Evolutionary conservation across 2,888 invertebrate species (phyloP), one percentile per base, ranked within the genome.

Genomic region (Drosophila barbarae): DNA sequence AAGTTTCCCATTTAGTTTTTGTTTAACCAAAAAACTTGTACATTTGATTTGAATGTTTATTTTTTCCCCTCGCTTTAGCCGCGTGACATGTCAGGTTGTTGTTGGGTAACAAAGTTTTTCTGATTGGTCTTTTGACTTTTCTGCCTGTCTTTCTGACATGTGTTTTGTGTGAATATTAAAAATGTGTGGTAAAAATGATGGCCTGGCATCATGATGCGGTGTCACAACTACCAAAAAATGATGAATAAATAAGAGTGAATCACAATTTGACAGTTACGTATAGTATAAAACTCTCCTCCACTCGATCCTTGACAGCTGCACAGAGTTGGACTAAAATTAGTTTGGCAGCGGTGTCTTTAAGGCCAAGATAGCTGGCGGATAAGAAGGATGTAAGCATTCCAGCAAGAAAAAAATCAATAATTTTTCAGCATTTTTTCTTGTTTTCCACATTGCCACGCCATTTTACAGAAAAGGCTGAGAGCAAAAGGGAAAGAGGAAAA

Each of bases 191-290:
- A 53, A 42, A 60, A 65, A 58, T 81, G 74, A 76, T 82, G 74
- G 61, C 36, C 44, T 60, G 59, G 64, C 79, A 70, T 18, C 18
- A n/a, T 42, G 42, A 42, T 54, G 38, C 65, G 41, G 38, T 74
- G 79, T 71, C 78, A 78, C 60, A 49, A 54, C 76, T 76, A 63
- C 65, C 69, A 64, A 74, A 76, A 76, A 68, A 67, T 72, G 76
- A 72, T 77, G 73, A 71, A 83, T 77, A 77, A 80, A 80, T 85
- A 65, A 73, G 66, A 52, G 36, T 75, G 75, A 69, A 58, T 69
- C 46, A 50, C 53, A 63, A 64, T 80, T 80, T 81, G 81, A 85
- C 85, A 83, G 85, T 59, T 68, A 68, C 59, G 47, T 38, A 34
- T 26, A 26, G 26, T 26, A 7, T 1, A 23, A 23, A 23, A 7